phyloP scores from a whole-genome alignment of 2,888 invertebrate genomes.

The Neoitamus cyanurus region DNA sequence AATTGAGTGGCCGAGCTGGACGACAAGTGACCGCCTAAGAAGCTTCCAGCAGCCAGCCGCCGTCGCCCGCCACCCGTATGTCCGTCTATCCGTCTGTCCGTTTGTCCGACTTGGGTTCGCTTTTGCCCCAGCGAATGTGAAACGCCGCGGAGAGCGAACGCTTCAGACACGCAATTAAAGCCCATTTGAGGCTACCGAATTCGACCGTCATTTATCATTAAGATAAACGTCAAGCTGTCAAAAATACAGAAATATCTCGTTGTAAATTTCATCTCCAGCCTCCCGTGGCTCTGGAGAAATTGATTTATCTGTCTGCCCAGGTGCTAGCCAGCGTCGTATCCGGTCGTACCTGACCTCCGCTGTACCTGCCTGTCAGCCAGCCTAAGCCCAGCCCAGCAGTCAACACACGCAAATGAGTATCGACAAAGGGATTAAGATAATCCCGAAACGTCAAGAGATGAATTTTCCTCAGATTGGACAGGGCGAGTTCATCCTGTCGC shows the following conservation, averaged over 20 bases:
- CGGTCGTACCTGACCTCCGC: conserved; percentile 30
- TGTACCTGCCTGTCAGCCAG: conserved; percentile 36
- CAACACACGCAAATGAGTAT: conserved; percentile 43
- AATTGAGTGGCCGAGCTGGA: conserved; percentile 1
- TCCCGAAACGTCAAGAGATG: conserved; percentile 28
- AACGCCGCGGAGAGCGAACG: neutral
- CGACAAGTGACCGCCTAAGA: conserved; percentile 28
- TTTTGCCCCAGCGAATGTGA: neutral
- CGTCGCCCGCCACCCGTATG: neutral
- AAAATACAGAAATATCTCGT: conserved; percentile 56
- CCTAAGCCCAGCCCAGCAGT: conserved; percentile 19
- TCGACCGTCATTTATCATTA: conserved; percentile 56
- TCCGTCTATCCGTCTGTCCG: neutral
- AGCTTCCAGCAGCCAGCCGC: neutral
- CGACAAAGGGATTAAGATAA: conserved; percentile 41
- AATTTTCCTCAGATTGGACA: conserved; percentile 12
- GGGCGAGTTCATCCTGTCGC: conserved; percentile 3
- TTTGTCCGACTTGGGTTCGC: neutral
- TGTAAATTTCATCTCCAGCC: conserved; percentile 53
- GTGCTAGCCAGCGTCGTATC: conserved; percentile 52
- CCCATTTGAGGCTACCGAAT: conserved; percentile 55
- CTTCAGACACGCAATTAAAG: conserved; percentile 53
- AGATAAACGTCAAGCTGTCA: conserved; percentile 56
- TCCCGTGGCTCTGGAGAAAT: conserved; percentile 50
- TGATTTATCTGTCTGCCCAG: conserved; percentile 55